Percentiles rank a stretch among this genome's conserved stretches.
Conservation (phyloP, 2,113 vertebrate genomes). For the Hydrochoerus hydrochaeris region DNA sequence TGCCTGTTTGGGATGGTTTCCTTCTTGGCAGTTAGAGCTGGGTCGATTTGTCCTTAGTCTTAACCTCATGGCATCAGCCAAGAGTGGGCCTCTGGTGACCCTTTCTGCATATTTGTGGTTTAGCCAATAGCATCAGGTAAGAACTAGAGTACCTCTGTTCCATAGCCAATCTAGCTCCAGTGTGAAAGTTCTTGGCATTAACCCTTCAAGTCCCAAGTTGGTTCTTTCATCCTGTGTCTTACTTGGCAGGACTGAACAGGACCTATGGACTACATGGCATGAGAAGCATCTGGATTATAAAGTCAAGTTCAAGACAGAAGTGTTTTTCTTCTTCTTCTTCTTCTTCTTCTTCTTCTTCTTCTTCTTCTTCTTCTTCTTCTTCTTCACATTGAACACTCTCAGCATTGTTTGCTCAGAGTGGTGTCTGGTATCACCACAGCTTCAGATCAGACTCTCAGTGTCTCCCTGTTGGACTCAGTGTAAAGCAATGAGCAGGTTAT, state of each 20-base stretch:
- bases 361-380: background rate
- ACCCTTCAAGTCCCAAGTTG: background rate
- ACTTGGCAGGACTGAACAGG: background rate
- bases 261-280: background rate
- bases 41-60: background rate
- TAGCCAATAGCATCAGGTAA: background rate
- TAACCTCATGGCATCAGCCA: background rate
- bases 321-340: background rate
- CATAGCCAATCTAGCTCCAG: background rate
- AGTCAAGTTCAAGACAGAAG: background rate
- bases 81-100: background rate
- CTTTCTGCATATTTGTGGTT: conserved; percentile 16
- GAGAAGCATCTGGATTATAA: conserved; percentile 24
- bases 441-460: background rate
- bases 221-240: background rate
- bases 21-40: background rate
- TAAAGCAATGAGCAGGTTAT: conserved; percentile 7
- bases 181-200: background rate
- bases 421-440: background rate
- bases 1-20: background rate
- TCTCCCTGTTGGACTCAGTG: background rate
- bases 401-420: background rate
- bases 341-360: background rate
- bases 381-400: background rate
- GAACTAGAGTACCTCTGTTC: background rate